Evolutionary conservation across 2,797 vertebrate genomes (phyloP).

Genomic region (Chelidonichthys spinosus): DNA sequence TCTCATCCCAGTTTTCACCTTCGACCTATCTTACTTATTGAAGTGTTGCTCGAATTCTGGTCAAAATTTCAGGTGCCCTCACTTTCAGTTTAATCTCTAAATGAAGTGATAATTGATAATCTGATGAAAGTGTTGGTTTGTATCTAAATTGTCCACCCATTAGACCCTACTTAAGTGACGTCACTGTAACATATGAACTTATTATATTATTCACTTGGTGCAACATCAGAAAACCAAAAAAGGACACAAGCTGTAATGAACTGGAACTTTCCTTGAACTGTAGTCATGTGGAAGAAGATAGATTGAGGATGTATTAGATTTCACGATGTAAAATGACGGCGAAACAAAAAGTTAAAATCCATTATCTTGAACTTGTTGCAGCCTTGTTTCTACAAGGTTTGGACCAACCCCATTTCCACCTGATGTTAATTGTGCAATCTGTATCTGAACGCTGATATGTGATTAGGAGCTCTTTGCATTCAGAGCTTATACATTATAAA

Average conservation of each 20-base stretch:
- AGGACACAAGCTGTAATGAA: conserved; percentile 1
- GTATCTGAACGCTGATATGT: neutral
- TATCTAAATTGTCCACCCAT: neutral
- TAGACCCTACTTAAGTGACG: neutral
- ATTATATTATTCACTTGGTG: neutral
- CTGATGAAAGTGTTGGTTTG: neutral
- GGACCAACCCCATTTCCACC: neutral
- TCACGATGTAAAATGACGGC: neutral
- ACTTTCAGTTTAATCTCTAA: neutral
- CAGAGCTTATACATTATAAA: neutral
- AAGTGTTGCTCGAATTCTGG: neutral
- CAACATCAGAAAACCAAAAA: neutral
- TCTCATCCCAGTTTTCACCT: neutral
- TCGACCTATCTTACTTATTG: neutral
- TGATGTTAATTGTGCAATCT: neutral
- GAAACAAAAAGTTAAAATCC: neutral
- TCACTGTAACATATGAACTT: neutral
- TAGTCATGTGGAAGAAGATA: neutral
- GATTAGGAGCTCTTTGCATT: conserved; percentile 12
- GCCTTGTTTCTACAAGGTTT: conserved; percentile 2
- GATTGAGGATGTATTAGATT: neutral
- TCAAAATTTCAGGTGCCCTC: neutral
- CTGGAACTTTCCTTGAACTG: conserved; percentile 7
- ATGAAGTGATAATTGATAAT: neutral
- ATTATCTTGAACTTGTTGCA: neutral